Evolutionary conservation across 2,113 vertebrate species (phyloP).

Genomic region (Oreochromis aureus): DNA sequence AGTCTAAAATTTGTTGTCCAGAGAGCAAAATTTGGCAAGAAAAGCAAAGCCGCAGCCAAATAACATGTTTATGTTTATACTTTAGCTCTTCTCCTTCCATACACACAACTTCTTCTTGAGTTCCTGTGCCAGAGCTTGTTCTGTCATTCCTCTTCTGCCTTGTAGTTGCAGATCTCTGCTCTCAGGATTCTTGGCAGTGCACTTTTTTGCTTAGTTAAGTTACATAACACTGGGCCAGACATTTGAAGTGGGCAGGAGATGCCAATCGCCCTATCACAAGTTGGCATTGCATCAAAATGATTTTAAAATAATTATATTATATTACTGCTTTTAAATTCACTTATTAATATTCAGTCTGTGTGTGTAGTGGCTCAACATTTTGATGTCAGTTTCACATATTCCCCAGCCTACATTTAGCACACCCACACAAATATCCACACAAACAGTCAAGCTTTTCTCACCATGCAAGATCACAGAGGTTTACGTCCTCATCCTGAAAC

Average conservation of each 20-base stretch:
- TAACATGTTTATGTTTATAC: not conserved
- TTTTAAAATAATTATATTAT: not conserved
- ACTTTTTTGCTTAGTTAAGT: not conserved
- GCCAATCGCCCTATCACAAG: not conserved
- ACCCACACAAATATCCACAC: not conserved
- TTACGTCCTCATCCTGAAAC: not conserved
- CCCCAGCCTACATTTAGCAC: not conserved
- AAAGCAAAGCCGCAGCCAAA: not conserved
- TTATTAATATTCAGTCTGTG: not conserved
- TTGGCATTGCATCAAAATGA: not conserved
- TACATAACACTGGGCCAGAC: not conserved
- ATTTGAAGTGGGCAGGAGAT: not conserved
- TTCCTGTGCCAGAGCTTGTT: accelerated
- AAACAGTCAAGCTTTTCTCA: not conserved
- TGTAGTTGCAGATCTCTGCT: not conserved
- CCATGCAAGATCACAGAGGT: not conserved
- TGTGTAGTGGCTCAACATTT: not conserved
- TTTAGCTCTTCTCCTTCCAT: not conserved
- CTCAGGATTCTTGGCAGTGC: not conserved
- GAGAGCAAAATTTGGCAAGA: not conserved
- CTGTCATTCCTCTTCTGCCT: not conserved
- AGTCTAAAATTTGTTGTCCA: not conserved
- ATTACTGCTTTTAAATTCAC: not conserved
- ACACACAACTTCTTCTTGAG: not conserved
- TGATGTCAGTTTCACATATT: not conserved